Base-by-base conservation (phyloP, 2,113 vertebrate species). In the Stegastes partitus region DNA sequence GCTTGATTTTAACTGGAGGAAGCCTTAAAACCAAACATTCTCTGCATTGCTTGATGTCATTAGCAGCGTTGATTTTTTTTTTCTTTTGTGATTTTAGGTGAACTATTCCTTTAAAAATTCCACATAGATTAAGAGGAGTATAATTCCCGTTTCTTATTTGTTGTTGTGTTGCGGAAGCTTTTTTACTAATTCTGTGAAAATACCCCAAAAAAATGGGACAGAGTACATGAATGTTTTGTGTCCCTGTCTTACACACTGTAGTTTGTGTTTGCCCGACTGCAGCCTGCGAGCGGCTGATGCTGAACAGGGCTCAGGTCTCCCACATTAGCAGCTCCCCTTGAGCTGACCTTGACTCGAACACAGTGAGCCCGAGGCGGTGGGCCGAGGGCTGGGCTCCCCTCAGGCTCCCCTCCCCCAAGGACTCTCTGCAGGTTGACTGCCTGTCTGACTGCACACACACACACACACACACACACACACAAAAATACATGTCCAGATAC, bases 271-370 rank as follows among this genome's bases (percentile, higher is more conserved):
- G 56, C 62, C 11, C 23, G 6, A 22, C n/a, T 37, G 65, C 71
- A 25, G 54, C 47, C 56, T 49, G 21, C 70, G 56, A 70, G 28
- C 64, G 77, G 42, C 42, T 72, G 10, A 81, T 87, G 79, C 42
- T 80, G 51, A 85, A 83, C 75, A 78, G 64, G 62, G 77, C 21
- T 76, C 78, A 23, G 67, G 74, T 81, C 81, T 82, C 53, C 23
- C 44, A 63, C 74, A 82, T 86, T 76, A 76, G 74, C 18, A 26
- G 67, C 68, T 93, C 82, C 78, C 93, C 92, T 93, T 94, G 87
- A 93, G 78, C 71, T 77, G 91, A 85, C 93, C 92, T 94, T 93
- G 90, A 92, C 90, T 88, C 68, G 51, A 87, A 80, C 79, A 62
- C 85, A 72, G 49, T 21, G 80, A 82, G 89, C 89, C 91, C 0